These are phyloP conservation scores for Aphrophora alni DNA, from an alignment of 2,888 invertebrate species.

Conservation along the genomic window DNA sequence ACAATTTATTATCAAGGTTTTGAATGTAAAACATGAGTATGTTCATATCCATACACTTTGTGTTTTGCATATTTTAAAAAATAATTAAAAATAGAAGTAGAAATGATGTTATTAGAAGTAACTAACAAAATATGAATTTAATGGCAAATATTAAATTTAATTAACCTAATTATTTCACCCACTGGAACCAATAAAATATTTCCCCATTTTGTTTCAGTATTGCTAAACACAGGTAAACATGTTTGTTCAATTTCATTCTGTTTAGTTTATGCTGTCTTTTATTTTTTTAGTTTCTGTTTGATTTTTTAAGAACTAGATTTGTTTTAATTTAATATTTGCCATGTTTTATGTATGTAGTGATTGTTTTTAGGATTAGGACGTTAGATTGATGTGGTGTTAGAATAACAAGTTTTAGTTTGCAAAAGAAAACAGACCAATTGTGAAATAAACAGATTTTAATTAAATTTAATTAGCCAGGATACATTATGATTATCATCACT, in stretches of 20 bases:
- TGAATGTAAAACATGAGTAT: no score
- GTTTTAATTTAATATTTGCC: not conserved
- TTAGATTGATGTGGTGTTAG: not conserved
- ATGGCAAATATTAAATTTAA: constrained; percentile 1
- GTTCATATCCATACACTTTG: no score
- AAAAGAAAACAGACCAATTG: not conserved
- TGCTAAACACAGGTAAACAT: not conserved
- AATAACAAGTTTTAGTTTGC: not conserved
- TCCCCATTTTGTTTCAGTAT: not conserved
- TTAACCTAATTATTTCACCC: not conserved
- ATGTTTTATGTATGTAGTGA: not conserved
- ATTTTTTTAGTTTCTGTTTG: not conserved
- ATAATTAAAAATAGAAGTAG: no score
- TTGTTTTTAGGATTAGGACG: not conserved
- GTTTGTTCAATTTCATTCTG: not conserved
- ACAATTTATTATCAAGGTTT: no score
- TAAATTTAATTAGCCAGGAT: no score
- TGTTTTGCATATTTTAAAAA: no score
- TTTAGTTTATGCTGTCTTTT: not conserved
- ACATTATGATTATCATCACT: no score
- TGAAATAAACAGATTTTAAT: no score
- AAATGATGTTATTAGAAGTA: no score
- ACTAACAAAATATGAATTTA: not conserved
- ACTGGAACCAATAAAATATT: not conserved
- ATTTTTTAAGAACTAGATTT: not conserved